Evolutionary conservation across 2,888 invertebrate genomes (phyloP), one percentile per base, ranked within the genome.

Genomic region (Spodoptera exigua): DNA sequence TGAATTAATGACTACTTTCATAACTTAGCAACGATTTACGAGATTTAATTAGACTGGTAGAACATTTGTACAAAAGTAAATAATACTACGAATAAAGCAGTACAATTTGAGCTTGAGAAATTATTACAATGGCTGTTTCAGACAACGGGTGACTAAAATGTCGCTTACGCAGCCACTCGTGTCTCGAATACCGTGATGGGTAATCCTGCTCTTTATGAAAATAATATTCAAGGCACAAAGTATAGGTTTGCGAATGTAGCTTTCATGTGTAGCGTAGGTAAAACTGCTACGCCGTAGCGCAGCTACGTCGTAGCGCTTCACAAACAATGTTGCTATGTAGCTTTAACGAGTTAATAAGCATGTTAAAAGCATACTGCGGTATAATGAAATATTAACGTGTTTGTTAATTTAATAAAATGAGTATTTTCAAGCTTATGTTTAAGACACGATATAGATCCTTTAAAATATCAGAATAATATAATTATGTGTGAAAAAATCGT

Each of bases 101-200:
- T 71, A 71, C 63, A 66, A 61, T 62, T 70, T 43, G 39, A 51
- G 55, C 65, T 62, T 64, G 59, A 52, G 45, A 46, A 61, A 60
- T 58, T 49, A 54, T 48, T 77, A 86, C 83, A 84, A 83, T 83
- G 63, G 69, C 71, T 74, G 69, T 70, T 74, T 65, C 63, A 69
- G 74, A 70, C 53, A 41, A 44, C 2, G 37, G 39, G 47, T 40
- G 32, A 14, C 45, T 61, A 51, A 73, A 67, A 70, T 70, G 47
- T 62, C 43, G 46, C 65, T 48, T 39, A 54, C 53, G 18, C 36
- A 64, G 49, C 11, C 14, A 55, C 46, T 60, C 17, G 35, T 44
- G 39, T 46, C 14, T 44, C 21, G 60, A 40, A 46, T 34, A 55
- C 14, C 18, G 41, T 17, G 32, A 61, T 52, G 32, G 13, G 13